Base-by-base conservation (phyloP, 2,113 vertebrate genomes). In the Plotosus lineatus region DNA sequence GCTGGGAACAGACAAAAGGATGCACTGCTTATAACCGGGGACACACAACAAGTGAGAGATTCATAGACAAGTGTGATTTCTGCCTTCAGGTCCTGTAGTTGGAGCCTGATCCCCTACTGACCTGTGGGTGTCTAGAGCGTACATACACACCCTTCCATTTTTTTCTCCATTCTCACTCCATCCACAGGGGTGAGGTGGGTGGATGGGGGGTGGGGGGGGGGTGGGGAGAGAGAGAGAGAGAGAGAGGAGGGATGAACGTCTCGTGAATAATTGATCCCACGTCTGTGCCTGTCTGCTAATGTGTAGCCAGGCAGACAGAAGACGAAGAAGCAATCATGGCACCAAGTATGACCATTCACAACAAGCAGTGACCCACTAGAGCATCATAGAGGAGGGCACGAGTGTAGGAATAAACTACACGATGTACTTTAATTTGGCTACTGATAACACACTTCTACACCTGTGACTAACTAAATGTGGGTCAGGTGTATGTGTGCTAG, bases 261-360 rank as follows among this genome's bases (percentile, higher is more conserved):
- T 83, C 56, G 82, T 92, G 88, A 92, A 93, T 93, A 88, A 91
- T 93, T 92, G 88, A 92, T 89, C 80, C 81, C 44, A 84, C 76
- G 84, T 79, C 79, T 87, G 86, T 88, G 84, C 85, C 87, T 85
- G 87, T 89, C 87, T 88, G 89, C 88, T 80, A 83, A 86, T 78
- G 87, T 90, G 89, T 89, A 90, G 86, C 85, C 87, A 88, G 86
- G 89, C 88, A 84, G 88, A 90, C 87, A 90, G 86, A 88, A 86
- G 88, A 90, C 87, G 86, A 77, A 85, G 87, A 83, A 58, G 78
- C 15, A 61, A 28, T 50, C 61, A 56, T 63, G 42, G 79, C 51
- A 53, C 42, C 56, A 56, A 46, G 21, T 31, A 50, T 60, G 21
- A 58, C 55, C 50, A 68, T 53, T 50, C 53, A 40, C 38, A 31